Evolutionary conservation across 1,140 invertebrate species (phyloP), one percentile per base, ranked within the genome.

Genomic region (Chlorops oryzae): DNA sequence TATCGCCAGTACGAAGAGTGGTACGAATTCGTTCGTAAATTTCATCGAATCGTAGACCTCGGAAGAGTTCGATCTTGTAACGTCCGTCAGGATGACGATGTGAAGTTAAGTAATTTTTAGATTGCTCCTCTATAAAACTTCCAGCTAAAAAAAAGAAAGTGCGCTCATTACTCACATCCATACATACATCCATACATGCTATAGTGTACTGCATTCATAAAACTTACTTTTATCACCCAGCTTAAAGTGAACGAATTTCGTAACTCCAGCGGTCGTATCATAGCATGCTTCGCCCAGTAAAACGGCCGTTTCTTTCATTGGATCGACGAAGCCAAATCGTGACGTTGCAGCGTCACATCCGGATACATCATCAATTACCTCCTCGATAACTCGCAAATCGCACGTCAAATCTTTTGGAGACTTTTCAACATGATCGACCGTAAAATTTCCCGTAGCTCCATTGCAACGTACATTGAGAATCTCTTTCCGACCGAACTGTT

Each of bases 251-350:
- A 39, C 40, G 21, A 42, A 53, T 6, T 43, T 21, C 7, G 46
- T 48, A 22, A 40, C 35, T 22, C 46, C 51, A 3, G n/a, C 38
- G 3, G 25, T 18, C n/a, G 32, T 28, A 34, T 49, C 32, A 18
- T 53, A 53, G 18, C 51, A 53, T 9, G 47, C 45, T 24, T 49
- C 46, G n/a, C 51, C 51, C 6, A 49, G 37, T 13, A 53, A 38
- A 18, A 37, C 23, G n/a, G 51, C 22, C 5, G 25, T 13, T 20
- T 44, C 13, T 17, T 53, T 47, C 5, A 15, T n/a, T 17, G 51
- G 51, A 53, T 53, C 21, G 3, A 53, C 45, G 20, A 41, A 53
- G 13, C 51, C 51, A 20, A 38, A 53, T n/a, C 15, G n/a, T 13
- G 37, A 51, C 32, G 7, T 18, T 22, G 7, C 18, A 37, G 21